Conservation (phyloP, 2,797 vertebrate species). For the Darevskia mixta region DNA sequence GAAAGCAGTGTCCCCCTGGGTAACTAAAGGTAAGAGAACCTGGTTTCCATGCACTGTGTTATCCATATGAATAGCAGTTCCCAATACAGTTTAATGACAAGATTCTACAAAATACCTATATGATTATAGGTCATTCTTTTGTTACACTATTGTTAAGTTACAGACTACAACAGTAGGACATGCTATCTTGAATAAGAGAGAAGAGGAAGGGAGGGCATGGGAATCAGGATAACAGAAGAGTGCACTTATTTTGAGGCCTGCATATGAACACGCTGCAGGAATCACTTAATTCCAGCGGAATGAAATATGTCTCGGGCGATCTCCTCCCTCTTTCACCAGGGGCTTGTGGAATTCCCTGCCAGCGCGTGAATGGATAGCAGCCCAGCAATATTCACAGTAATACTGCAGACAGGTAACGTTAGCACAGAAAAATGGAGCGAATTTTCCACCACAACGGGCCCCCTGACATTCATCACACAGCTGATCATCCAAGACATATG, state of each 20-base stretch:
- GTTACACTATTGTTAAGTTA: constrained; percentile 82
- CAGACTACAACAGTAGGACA: constrained; percentile 83
- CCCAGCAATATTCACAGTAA: constrained; percentile 99
- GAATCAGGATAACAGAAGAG: constrained; percentile 92
- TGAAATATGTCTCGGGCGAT: constrained; percentile 99
- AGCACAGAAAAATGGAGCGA: constrained; percentile 99
- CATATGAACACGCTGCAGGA: constrained; percentile 79
- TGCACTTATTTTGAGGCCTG: constrained; percentile 94
- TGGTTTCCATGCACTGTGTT: constrained; percentile 77
- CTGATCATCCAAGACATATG: constrained; percentile 99
- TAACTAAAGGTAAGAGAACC: constrained; percentile 77
- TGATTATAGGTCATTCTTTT: constrained; percentile 80
- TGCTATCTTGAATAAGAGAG: constrained; percentile 79
- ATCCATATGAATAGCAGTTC: constrained; percentile 80
- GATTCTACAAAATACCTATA: constrained; percentile 84
- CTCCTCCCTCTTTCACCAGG: constrained; percentile 98
- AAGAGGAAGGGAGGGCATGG: constrained; percentile 72
- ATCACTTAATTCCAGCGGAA: constrained; percentile 98
- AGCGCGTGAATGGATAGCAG: constrained; percentile 98
- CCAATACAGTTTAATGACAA: constrained; percentile 81
- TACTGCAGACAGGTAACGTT: constrained; percentile 99
- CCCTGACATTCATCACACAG: constrained; percentile 99
- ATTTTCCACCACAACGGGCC: constrained; percentile 98
- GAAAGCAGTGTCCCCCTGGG: constrained; percentile 79
- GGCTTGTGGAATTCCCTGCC: constrained; percentile 99